A percentile compares a stretch with the other conserved stretches of the same genome.
Conservation (phyloP, 2,113 vertebrate genomes). For the Ailurus styani region DNA sequence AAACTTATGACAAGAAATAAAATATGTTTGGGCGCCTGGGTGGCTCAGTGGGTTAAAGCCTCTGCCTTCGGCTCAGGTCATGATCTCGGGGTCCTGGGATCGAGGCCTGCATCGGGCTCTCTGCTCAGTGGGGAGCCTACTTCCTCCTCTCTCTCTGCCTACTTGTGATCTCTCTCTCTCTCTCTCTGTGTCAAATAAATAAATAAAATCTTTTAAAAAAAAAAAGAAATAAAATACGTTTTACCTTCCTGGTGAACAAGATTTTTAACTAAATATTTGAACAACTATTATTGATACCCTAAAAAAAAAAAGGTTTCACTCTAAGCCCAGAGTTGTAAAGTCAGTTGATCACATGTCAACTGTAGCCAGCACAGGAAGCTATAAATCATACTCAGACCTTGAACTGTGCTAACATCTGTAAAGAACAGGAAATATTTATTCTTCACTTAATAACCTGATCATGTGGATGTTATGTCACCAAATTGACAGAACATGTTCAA, state of each 20-base stretch:
- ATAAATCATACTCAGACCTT: conserved; percentile 52
- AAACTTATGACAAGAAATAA: conserved; percentile 26
- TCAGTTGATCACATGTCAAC: conserved; percentile 36
- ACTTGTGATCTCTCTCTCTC: too few species aligned
- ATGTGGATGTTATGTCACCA: background rate
- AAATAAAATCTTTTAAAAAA: too few species aligned
- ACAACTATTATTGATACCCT: background rate
- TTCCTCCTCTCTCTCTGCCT: too few species aligned
- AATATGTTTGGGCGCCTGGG: too few species aligned
- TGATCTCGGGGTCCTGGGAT: too few species aligned
- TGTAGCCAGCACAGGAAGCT: conserved; percentile 35
- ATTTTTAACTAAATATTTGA: conserved; percentile 43
- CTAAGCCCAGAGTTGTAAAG: conserved; percentile 39
- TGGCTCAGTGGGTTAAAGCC: too few species aligned
- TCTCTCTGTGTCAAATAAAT: too few species aligned
- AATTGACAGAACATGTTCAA: background rate
- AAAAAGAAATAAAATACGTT: too few species aligned
- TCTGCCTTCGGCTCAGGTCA: too few species aligned
- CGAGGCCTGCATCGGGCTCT: too few species aligned
- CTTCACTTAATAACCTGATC: background rate
- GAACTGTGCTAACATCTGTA: conserved; percentile 18
- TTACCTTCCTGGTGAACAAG: background rate
- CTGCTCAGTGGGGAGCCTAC: too few species aligned
- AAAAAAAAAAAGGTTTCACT: conserved; percentile 10
- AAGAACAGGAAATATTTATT: conserved; percentile 42